Conservation (phyloP, 1,140 invertebrate species). For the Drosophila fuyamai region DNA sequence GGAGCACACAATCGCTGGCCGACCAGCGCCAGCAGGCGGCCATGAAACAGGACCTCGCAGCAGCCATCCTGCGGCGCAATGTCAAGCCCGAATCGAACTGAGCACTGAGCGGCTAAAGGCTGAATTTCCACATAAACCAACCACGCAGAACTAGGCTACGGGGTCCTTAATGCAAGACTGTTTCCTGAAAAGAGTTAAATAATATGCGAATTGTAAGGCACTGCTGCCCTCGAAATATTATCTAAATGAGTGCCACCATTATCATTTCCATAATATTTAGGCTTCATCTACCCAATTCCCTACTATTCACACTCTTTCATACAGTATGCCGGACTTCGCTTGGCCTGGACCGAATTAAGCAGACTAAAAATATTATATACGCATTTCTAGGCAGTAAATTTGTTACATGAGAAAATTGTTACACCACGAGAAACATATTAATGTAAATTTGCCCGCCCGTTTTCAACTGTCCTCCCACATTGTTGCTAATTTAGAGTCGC, state of each 20-base stretch:
- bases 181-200: not conserved
- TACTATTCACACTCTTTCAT: slow-evolving; percentile 3
- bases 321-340: not conserved
- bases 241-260: not conserved
- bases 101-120: slow-evolving; percentile 38
- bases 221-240: slow-evolving; percentile 1
- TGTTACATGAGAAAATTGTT: slow-evolving; percentile 73
- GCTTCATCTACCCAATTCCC: slow-evolving; percentile 6
- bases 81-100: slow-evolving; percentile 83
- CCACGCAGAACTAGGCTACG: slow-evolving; percentile 10
- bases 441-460: slow-evolving; percentile 58
- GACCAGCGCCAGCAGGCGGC: slow-evolving; percentile 93
- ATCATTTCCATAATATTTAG: slow-evolving; percentile 8
- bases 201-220: slow-evolving; percentile 23
- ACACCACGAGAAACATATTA: slow-evolving; percentile 57
- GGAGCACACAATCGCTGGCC: slow-evolving; percentile 93
- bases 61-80: slow-evolving; percentile 90
- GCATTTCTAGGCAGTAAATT: slow-evolving; percentile 81
- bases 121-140: slow-evolving; percentile 52
- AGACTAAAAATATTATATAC: slow-evolving; percentile 51
- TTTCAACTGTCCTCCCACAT: slow-evolving; percentile 32
- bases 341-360: slow-evolving; percentile 7
- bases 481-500: slow-evolving; percentile 60
- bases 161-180: not conserved
- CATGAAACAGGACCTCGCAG: slow-evolving; percentile 94